Conservation (phyloP, 2,888 invertebrate species). For the Apamea epomidion region DNA sequence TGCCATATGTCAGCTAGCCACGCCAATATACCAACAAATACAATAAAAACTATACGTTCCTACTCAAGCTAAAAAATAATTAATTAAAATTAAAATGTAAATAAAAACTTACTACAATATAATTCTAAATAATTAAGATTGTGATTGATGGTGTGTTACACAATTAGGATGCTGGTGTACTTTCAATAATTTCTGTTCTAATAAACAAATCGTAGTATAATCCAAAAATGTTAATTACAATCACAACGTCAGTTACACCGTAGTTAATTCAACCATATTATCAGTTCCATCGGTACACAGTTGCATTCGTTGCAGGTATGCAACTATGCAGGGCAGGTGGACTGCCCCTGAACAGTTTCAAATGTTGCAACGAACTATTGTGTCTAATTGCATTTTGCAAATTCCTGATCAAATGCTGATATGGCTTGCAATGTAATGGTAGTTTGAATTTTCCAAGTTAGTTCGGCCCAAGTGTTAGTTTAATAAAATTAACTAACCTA, state of each 20-base stretch:
- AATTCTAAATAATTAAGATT: too few species aligned
- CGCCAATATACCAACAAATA: too few species aligned
- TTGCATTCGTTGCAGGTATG: conserved; percentile 19
- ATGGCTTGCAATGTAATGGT: conserved; percentile 1
- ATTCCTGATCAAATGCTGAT: conserved; percentile 33
- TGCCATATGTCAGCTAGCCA: too few species aligned
- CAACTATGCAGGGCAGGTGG: conserved; percentile 37
- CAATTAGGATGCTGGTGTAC: too few species aligned
- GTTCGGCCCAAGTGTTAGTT: not conserved
- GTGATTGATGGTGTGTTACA: too few species aligned
- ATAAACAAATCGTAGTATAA: not conserved
- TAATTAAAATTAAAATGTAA: too few species aligned
- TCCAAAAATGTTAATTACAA: not conserved
- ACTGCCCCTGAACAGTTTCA: conserved; percentile 19
- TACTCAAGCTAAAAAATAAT: too few species aligned
- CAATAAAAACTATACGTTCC: too few species aligned
- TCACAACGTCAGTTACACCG: not conserved
- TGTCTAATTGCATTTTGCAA: conserved; percentile 32
- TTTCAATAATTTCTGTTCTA: too few species aligned
- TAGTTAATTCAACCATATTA: conserved; percentile 29
- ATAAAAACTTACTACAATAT: too few species aligned
- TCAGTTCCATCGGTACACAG: conserved; percentile 30
- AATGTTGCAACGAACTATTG: not conserved
- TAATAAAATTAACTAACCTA: not conserved
- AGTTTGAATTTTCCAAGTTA: not conserved